Evolutionary conservation across 2,888 invertebrate genomes (phyloP), one percentile per base, ranked within the genome.

Genomic region (Tillus elongatus): DNA sequence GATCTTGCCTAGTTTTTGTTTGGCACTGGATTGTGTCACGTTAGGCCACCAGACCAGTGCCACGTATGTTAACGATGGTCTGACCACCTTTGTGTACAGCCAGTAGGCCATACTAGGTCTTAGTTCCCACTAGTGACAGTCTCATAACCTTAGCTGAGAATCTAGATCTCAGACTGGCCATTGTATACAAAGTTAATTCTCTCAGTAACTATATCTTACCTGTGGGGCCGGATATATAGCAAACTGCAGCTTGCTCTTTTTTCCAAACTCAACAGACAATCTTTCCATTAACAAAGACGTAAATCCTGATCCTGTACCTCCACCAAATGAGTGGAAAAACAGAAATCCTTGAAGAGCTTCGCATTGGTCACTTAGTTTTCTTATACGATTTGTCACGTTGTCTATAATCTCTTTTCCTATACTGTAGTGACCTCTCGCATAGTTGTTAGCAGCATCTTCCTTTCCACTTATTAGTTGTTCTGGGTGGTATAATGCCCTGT

Each of bases 361-460:
- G 56, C 84, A 85, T 60, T 82, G 80, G 55, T 86, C 85, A 3
- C 82, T 71, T 47, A 82, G 64, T 56, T 79, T 82, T 37, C 81
- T 66, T 38, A 82, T 70, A 73, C 62, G n/a, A n/a, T n/a, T n/a
- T n/a, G n/a, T n/a, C 3, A 80, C 80, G 2, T 75, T 72, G 28
- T 74, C 77, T 32, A 84, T 74, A 30, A 83, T 73, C 56, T 83
- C 82, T 26, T 79, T 78, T 33, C 85, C 82, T 42, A 85, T 77
- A 35, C 86, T 82, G 65, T 86, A 84, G 57, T 84, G 84, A 3
- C 87, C 86, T 15, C 87, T 73, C 1, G 87, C 87, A 57, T 85
- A 88, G 66, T 87, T 87, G 62, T 87, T 87, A 9, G 87, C 87
- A 2, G 87, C 85, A 60, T 86, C 86, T 58, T 86, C 86, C 58